Evolutionary conservation across 2,888 invertebrate genomes (phyloP).

Genomic region (Epinotia demarniana): DNA sequence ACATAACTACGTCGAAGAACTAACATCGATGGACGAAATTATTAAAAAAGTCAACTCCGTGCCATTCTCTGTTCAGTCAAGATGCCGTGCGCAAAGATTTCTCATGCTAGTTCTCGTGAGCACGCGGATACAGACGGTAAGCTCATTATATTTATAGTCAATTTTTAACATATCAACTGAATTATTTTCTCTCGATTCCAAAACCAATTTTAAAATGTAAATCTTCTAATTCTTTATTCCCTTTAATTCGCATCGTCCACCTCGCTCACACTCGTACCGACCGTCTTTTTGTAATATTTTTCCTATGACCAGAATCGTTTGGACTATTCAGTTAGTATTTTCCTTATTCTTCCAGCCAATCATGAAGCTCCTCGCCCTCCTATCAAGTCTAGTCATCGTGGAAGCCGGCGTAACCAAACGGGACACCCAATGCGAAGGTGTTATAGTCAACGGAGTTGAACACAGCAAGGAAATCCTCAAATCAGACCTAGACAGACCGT

Average conservation of each 20-base stretch:
- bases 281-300: too few relatives aligned
- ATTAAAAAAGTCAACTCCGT: not conserved
- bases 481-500: constrained; percentile 27
- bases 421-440: constrained; percentile 11
- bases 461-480: constrained; percentile 24
- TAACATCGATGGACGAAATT: too few relatives aligned
- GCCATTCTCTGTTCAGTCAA: not conserved
- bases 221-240: too few relatives aligned
- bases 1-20: too few relatives aligned
- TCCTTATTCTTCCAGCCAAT: constrained; percentile 18
- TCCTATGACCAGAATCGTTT: too few relatives aligned
- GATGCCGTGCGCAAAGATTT: constrained; percentile 11
- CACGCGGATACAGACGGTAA: constrained; percentile 23
- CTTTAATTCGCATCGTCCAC: too few relatives aligned
- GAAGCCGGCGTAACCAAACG: constrained; percentile 19
- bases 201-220: not conserved
- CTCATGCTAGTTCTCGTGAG: constrained; percentile 17
- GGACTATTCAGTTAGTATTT: not conserved
- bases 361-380: constrained; percentile 23
- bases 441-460: not conserved
- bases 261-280: too few relatives aligned
- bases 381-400: constrained; percentile 25
- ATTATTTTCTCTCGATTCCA: not conserved
- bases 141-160: not conserved
- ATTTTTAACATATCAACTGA: not conserved